Conservation (phyloP, 2,888 invertebrate genomes). For the Netelia melanura region DNA sequence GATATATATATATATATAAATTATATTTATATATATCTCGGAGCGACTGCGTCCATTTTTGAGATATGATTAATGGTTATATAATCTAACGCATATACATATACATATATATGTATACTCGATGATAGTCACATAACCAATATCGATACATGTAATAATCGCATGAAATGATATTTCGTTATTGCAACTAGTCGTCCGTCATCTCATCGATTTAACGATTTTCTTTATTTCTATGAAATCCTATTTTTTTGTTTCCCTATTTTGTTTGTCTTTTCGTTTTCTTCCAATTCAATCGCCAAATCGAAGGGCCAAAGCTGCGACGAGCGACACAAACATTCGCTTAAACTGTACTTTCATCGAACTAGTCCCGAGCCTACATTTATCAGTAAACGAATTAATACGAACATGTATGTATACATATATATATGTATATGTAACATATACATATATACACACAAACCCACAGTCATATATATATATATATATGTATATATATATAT, state of each 20-base stretch:
- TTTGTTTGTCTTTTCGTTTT: neutral
- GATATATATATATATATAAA: conserved; percentile 47
- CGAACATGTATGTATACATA: conserved; percentile 40
- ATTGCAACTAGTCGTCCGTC: conserved; percentile 36
- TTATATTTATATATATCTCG: conserved; percentile 63
- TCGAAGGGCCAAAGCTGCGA: conserved; percentile 46
- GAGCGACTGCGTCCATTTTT: conserved; percentile 62
- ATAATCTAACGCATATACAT: neutral
- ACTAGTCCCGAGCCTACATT: conserved; percentile 31
- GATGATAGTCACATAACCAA: conserved; percentile 16
- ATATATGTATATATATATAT: conserved; percentile 70
- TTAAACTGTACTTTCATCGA: conserved; percentile 30
- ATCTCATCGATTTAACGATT: neutral
- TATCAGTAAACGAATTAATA: neutral
- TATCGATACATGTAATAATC: conserved; percentile 5
- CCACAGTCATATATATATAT: conserved; percentile 63
- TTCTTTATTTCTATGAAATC: neutral
- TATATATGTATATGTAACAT: conserved; percentile 69
- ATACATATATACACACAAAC: conserved; percentile 61
- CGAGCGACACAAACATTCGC: neutral
- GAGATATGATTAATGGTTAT: conserved; percentile 51
- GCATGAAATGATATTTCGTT: conserved; percentile 37
- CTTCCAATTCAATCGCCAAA: conserved; percentile 34
- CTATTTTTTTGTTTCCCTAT: neutral
- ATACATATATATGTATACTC: conserved; percentile 19